Percentiles rank a stretch among this genome's conserved stretches.
Conservation (phyloP, 2,888 invertebrate genomes). For the Seira sanloemensis region DNA sequence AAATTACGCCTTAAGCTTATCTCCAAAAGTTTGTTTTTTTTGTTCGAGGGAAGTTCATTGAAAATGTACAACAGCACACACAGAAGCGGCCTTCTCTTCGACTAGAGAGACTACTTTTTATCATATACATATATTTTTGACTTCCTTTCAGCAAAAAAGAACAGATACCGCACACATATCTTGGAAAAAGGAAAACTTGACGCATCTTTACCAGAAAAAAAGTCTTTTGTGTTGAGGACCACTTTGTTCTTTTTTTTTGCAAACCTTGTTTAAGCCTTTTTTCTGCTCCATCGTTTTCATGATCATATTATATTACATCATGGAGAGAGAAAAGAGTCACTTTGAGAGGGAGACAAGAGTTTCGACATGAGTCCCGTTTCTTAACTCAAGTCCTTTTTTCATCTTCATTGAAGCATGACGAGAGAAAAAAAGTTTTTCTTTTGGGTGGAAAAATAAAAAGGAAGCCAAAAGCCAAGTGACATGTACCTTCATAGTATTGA, state of each 20-base stretch:
- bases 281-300: constrained; percentile 4
- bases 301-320: neutral
- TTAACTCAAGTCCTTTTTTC: constrained; percentile 1
- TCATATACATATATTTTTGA: neutral
- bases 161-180: neutral
- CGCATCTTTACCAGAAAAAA: neutral
- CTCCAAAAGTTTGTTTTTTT: neutral
- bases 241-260: neutral
- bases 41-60: neutral
- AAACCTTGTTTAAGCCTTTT: constrained; percentile 1
- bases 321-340: neutral
- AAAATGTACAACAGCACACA: neutral
- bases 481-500: neutral
- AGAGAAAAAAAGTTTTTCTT: constrained; percentile 4
- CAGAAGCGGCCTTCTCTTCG: neutral
- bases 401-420: neutral
- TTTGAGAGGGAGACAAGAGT: no score
- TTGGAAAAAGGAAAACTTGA: neutral
- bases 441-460: neutral
- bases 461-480: neutral
- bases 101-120: neutral
- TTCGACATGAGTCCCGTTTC: neutral
- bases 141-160: neutral
- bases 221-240: neutral
- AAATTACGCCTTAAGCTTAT: constrained; percentile 7